A percentile compares a stretch with the other conserved stretches of the same genome.
Conservation (phyloP, 2,797 vertebrate species). For the Pagetopsis macropterus region DNA sequence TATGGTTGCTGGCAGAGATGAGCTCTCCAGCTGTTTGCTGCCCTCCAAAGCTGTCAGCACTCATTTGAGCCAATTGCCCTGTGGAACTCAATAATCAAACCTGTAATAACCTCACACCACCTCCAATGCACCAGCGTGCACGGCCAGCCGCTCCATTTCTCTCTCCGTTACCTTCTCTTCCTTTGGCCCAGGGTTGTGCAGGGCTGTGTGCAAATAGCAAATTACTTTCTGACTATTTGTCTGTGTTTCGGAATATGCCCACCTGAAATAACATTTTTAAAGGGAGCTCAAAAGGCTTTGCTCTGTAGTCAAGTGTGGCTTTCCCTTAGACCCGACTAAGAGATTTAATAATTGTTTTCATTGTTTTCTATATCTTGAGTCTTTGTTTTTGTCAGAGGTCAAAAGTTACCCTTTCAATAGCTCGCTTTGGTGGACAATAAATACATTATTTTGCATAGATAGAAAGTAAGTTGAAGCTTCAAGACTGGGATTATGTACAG, state of each 20-base stretch:
- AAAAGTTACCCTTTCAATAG: conserved; percentile 16
- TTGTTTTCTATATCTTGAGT: conserved; percentile 11
- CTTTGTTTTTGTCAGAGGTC: conserved; percentile 23
- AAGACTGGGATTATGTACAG: conserved; percentile 17
- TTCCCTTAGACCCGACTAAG: conserved; percentile 1
- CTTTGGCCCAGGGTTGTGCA: conserved; percentile 43
- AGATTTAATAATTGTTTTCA: conserved; percentile 2
- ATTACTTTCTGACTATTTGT: conserved; percentile 54
- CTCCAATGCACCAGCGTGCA: conserved; percentile 51
- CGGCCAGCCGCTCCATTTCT: conserved; percentile 32
- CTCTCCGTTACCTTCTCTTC: conserved; percentile 20
- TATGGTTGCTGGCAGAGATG: conserved; percentile 79
- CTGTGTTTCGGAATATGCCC: conserved; percentile 17
- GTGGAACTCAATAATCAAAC: conserved; percentile 82
- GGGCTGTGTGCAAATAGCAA: conserved; percentile 54
- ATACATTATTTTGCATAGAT: conserved; percentile 32
- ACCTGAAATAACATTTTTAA: conserved; percentile 35
- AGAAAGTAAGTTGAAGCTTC: conserved; percentile 22
- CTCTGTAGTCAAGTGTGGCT: conserved; percentile 1
- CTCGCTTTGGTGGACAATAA: conserved; percentile 6
- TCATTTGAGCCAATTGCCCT: conserved; percentile 82
- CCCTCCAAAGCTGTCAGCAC: conserved; percentile 81
- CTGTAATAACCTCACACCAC: conserved; percentile 79
- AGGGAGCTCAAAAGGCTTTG: conserved; percentile 7
- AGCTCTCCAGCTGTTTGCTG: conserved; percentile 83